Base-by-base conservation (phyloP, 2,113 vertebrate species). In the Spizaetus ornatus region DNA sequence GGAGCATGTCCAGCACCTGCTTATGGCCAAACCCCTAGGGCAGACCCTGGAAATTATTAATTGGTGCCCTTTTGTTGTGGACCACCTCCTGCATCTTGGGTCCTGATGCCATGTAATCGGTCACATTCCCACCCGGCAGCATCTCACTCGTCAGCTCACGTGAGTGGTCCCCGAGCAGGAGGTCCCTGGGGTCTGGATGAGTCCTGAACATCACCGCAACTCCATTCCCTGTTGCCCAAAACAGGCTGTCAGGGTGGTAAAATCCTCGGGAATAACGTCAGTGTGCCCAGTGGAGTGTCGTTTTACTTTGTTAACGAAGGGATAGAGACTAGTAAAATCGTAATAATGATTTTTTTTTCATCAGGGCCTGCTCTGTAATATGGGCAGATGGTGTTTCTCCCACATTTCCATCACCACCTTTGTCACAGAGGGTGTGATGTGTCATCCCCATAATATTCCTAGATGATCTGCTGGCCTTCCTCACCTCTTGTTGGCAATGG, bases 1-100 rank as follows among this genome's bases (percentile, higher is more conserved):
- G 32, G 4, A 9, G 2, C 2, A 0, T 22, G 52, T 67, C 52
- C 61, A 50, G 69, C 15, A 6, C 21, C 4, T 1, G 4, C 32
- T 25, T 11, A 8, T 16, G 47, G 10, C 34, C 23, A 11, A 53
- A 31, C 25, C 53, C 16, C 13, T 5, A 5, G 32, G 26, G 32
- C 11, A 43, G 50, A 27, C 7, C 34, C 36, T 85, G 32, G 34
- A 14, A 19, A 19, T 22, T 13, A 18, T n/a, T 45, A 9, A 10
- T n/a, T 6, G 8, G 29, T n/a, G 77, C 18, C 61, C 31, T 47
- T 73, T 74, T 31, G 13, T 45, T 34, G 10, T 6, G 15, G 27
- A 5, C 32, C 18, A 17, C 27, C 36, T 55, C 38, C 36, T 58
- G 47, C 61, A 16, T 32, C 40, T 38, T 27, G 47, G 14, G 40